Evolutionary conservation across 2,797 vertebrate genomes (phyloP).

Genomic region (Acanthurus tractus): DNA sequence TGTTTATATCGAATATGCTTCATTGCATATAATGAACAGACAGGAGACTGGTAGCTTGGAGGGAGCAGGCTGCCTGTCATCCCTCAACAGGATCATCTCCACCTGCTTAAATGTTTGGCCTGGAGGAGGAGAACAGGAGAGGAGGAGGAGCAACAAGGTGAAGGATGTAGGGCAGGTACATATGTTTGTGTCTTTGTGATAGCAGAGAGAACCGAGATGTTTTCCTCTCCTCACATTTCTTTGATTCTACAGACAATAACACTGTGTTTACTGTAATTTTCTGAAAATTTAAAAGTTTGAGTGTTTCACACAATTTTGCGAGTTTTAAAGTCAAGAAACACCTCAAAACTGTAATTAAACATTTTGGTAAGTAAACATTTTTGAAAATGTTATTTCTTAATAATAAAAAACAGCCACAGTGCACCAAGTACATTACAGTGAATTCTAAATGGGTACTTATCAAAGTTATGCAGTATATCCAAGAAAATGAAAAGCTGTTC

Average conservation of each 20-base stretch:
- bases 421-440: too few species aligned
- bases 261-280: neutral
- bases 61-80: conserved; percentile 65
- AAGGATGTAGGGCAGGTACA: conserved; percentile 11
- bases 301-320: too few species aligned
- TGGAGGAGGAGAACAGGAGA: conserved; percentile 22
- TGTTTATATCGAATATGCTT: conserved; percentile 53
- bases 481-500: too few species aligned
- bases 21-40: conserved; percentile 68
- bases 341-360: too few species aligned
- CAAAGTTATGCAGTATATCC: too few species aligned
- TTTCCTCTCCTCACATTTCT: neutral
- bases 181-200: neutral
- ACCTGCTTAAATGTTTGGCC: conserved; percentile 51
- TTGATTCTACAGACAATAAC: neutral
- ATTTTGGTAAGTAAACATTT: too few species aligned
- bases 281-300: too few species aligned
- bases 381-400: too few species aligned
- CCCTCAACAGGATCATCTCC: conserved; percentile 72
- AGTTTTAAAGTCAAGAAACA: too few species aligned
- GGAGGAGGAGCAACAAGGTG: conserved; percentile 1
- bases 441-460: too few species aligned
- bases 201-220: neutral
- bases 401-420: too few species aligned
- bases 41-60: conserved; percentile 35